Conservation (phyloP, 2,113 vertebrate species). For the Vombatus ursinus region DNA sequence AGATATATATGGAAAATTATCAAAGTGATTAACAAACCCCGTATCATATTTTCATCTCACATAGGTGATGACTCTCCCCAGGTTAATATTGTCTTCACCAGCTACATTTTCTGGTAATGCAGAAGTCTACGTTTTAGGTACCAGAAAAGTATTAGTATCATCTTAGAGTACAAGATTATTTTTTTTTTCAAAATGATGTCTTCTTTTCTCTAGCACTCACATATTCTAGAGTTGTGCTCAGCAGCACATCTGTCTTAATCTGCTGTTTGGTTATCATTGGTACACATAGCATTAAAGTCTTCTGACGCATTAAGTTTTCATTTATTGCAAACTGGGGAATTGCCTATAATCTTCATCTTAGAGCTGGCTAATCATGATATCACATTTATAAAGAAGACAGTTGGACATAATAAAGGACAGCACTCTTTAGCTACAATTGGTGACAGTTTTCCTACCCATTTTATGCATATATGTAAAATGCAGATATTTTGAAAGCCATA, state of each 20-base stretch:
- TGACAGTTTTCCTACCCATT: conserved; percentile 12
- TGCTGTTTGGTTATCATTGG: not conserved
- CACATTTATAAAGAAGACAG: not conserved
- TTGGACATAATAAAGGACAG: not conserved
- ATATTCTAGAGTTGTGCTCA: not conserved
- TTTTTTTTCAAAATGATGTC: not conserved
- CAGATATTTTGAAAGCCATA: conserved; percentile 31
- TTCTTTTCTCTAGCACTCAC: not conserved
- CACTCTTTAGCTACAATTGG: not conserved
- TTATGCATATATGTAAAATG: not conserved
- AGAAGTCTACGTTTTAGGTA: not conserved
- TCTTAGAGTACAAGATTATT: not conserved
- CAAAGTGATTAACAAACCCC: not conserved
- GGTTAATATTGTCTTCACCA: not conserved
- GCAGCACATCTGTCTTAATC: not conserved
- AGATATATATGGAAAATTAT: conserved; percentile 23
- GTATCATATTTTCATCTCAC: not conserved
- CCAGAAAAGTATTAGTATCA: not conserved
- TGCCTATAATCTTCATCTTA: conserved; percentile 17
- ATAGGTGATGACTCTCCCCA: not conserved
- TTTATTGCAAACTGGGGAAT: conserved; percentile 20
- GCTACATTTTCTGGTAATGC: too few relatives aligned
- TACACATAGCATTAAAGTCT: not conserved
- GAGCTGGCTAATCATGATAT: conserved; percentile 9
- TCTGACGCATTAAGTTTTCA: not conserved